phyloP scores from a whole-genome alignment of 2,888 invertebrate species.

The Vanessa cardui region DNA sequence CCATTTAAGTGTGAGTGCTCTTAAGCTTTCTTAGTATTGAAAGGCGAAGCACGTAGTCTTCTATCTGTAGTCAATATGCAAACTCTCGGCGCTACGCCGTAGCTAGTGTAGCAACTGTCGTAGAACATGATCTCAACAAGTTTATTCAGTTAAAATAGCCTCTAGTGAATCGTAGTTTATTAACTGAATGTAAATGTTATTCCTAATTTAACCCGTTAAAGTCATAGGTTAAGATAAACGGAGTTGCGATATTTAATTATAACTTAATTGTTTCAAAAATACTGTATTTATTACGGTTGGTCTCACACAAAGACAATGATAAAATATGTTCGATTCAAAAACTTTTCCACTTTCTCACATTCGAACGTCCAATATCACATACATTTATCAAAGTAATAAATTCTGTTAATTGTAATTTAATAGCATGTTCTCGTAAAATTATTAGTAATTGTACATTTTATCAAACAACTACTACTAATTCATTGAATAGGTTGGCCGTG shows the following conservation, averaged over 20 bases:
- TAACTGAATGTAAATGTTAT: too few species aligned
- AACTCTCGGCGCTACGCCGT: constrained; percentile 22
- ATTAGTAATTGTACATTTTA: neutral
- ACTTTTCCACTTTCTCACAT: too few species aligned
- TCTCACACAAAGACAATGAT: too few species aligned
- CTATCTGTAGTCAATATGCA: constrained; percentile 13
- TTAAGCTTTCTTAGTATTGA: constrained; percentile 12
- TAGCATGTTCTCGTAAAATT: neutral
- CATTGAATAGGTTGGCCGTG: neutral
- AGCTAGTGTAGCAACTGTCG: constrained; percentile 23
- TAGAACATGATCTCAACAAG: constrained; percentile 19
- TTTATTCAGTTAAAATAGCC: constrained; percentile 7
- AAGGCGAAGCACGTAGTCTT: constrained; percentile 22
- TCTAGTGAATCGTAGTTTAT: neutral
- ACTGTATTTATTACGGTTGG: too few species aligned
- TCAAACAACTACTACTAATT: neutral
- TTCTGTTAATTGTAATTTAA: too few species aligned
- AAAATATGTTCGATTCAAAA: too few species aligned
- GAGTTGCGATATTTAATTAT: too few species aligned
- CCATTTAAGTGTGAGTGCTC: constrained; percentile 2
- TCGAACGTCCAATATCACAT: too few species aligned
- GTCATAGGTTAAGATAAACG: too few species aligned
- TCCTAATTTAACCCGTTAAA: too few species aligned
- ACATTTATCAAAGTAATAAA: too few species aligned
- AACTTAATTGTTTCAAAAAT: too few species aligned